Base-by-base conservation (phyloP, 2,113 vertebrate species). In the Phaetusa simplex region DNA sequence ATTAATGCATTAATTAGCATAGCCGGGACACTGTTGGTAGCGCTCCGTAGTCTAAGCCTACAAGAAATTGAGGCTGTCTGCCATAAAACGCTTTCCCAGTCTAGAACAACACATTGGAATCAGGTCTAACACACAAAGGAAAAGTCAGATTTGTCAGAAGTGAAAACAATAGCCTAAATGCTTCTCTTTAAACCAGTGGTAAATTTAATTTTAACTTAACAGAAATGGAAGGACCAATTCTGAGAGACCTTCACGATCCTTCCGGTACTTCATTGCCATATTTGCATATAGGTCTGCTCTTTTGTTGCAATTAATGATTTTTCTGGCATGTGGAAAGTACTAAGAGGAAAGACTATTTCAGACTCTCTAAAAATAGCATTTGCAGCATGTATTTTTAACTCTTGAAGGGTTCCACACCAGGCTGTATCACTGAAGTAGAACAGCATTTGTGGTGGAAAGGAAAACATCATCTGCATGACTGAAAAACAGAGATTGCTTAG, bases 251-350 rank as follows among this genome's bases (percentile, higher is more conserved):
- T 55, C 14, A 9, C 9, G n/a, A n/a, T 42, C 22, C 22, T 45
- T 67, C 36, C 49, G 26, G 0, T 5, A 2, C 16, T 27, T 30
- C 9, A 1, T 52, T 32, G 27, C 7, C 62, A 34, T 19, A 7
- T 66, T 78, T 42, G 23, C 45, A 47, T 16, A 6, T 5, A 19
- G 30, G 4, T 34, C 38, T 53, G 3, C 1, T 26, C 27, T 71
- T 16, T 12, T 21, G 20, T 19, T 30, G 5, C 34, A 59, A 40
- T 50, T 53, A 29, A 3, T 27, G 38, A 59, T 71, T 91, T 64
- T n/a, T 84, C 20, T 58, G 65, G 18, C 7, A 1, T 6, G 3
- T n/a, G 64, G 56, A 42, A 92, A 24, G 8, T 49, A 8, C 9
- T 36, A 34, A 52, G 36, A 64, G 23, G n/a, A 81, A 88, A 67